Evolutionary conservation across 2,888 invertebrate species (phyloP).

Genomic region (Minunthozetes semirufus): DNA sequence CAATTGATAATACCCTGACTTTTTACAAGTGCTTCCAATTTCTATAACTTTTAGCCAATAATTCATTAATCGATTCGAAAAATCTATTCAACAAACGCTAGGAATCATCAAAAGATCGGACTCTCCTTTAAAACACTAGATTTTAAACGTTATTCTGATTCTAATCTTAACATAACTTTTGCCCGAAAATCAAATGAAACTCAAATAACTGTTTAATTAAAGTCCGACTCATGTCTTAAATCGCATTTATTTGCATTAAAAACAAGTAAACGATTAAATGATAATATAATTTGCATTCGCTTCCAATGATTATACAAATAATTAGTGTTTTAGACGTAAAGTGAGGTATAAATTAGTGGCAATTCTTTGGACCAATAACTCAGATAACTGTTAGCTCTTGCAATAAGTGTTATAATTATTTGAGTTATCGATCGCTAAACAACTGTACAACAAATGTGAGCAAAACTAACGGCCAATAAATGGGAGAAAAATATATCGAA

Average conservation of each 20-base stretch:
- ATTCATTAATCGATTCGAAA: no score
- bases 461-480: not conserved
- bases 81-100: no score
- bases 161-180: no score
- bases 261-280: conserved; percentile 10
- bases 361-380: not conserved
- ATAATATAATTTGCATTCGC: not conserved
- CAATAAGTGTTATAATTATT: not conserved
- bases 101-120: no score
- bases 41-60: no score
- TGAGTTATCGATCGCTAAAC: not conserved
- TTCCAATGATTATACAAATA: not conserved
- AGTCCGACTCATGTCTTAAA: not conserved
- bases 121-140: no score
- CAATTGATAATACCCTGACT: no score
- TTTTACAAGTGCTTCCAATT: no score
- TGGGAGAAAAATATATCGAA: not conserved
- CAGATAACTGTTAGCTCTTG: not conserved
- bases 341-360: conserved; percentile 19
- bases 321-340: not conserved
- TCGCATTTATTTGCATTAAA: conserved; percentile 1
- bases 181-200: no score
- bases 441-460: conserved; percentile 8
- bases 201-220: not conserved
- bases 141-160: no score